Base-by-base conservation (phyloP, 2,888 invertebrate genomes). In the Ormyrus labotus region DNA sequence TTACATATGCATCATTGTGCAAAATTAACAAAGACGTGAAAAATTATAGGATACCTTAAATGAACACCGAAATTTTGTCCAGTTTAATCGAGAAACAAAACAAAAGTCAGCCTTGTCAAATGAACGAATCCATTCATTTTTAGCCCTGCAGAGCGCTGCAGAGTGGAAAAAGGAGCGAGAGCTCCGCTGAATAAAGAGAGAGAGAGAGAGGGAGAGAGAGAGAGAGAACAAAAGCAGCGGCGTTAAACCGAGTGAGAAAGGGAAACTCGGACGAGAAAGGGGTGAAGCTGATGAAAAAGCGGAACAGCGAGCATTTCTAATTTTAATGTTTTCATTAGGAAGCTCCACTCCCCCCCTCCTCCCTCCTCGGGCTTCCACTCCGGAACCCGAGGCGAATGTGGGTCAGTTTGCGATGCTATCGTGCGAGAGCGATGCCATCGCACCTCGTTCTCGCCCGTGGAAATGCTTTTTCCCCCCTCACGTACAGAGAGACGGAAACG, bases 281-380 rank as follows among this genome's bases (percentile, higher is more conserved):
- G 50, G 48, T 58, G 53, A 69, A 77, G 63, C 47, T 75, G 81
- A 84, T 82, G 83, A 84, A 85, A 85, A 84, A 83, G 51, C 65
- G 48, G 82, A 81, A 61, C 34, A 61, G 51, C 50, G 64, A 61
- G 73, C 76, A 75, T 84, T 86, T 86, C 87, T 86, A 87, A 87
- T 87, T 89, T 89, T 87, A 86, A 87, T 86, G 85, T 85, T 86
- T 87, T 86, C 88, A 86, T 88, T 86, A 86, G 72, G 67, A 64
- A 67, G 48, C 68, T 60, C 61, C 2, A 11, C 34, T 11, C 4
- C 8, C 34, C 2, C 10, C 10, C 64, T 47, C 58, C 13, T 11
- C 7, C 53, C n/a, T 19, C 19, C 19, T 19, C 19, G 19, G 19
- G 19, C 19, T 19, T 7, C 13, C n/a, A 7, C n/a, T 72, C 13